Evolutionary conservation across 2,888 invertebrate species (phyloP).

Genomic region (Agriopis marginaria): DNA sequence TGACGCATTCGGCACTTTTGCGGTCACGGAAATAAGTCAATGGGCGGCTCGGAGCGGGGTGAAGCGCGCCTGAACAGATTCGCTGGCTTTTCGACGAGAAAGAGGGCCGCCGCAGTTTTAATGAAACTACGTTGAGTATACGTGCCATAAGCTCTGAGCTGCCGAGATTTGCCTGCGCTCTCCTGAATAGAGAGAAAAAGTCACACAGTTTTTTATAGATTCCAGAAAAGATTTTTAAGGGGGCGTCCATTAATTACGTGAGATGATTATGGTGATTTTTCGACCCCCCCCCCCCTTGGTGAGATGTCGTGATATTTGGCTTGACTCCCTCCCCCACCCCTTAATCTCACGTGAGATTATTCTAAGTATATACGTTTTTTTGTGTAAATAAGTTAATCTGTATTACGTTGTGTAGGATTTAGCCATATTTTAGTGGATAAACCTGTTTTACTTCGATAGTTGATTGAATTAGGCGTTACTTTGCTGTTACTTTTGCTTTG

Average conservation of each 20-base stretch:
- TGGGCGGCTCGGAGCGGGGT: slow-evolving; percentile 29
- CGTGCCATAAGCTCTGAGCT: slow-evolving; percentile 10
- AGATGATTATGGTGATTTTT: no score
- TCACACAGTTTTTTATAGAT: slow-evolving; percentile 9
- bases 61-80: slow-evolving; percentile 37
- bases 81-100: slow-evolving; percentile 29
- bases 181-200: slow-evolving; percentile 13
- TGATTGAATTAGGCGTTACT: no score
- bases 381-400: no score
- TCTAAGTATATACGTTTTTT: no score
- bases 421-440: no score
- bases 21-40: slow-evolving; percentile 42
- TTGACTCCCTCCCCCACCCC: no score
- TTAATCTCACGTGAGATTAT: no score
- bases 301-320: no score
- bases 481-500: no score
- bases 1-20: slow-evolving; percentile 41
- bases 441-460: no score
- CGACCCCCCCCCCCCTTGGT: no score
- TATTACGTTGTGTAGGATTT: no score
- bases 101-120: slow-evolving; percentile 34
- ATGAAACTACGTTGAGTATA: slow-evolving; percentile 37
- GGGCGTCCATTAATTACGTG: background rate
- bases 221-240: background rate
- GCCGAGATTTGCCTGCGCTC: slow-evolving; percentile 2